Evolutionary conservation across 2,888 invertebrate genomes (phyloP).

Genomic region (Idaea biselata): DNA sequence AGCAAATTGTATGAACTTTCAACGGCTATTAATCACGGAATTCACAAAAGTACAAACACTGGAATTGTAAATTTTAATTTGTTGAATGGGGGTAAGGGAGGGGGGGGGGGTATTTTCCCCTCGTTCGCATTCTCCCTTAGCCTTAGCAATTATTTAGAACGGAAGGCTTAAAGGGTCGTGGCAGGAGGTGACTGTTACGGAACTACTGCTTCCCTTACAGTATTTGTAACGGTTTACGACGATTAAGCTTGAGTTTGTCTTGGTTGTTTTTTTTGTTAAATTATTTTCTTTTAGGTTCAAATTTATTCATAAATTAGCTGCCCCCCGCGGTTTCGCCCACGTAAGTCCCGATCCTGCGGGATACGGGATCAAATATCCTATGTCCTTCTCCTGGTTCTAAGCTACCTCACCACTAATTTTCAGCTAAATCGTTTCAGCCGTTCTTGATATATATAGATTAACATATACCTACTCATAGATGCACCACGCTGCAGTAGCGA

Average conservation of each 20-base stretch:
- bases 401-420: too few species aligned
- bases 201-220: background rate
- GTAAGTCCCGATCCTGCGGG: too few species aligned
- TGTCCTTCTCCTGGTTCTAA: too few species aligned
- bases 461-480: too few species aligned
- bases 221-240: background rate
- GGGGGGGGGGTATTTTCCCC: background rate
- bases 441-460: too few species aligned
- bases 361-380: too few species aligned
- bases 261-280: background rate
- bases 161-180: slow-evolving; percentile 29
- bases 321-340: too few species aligned
- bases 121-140: background rate
- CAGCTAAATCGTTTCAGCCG: too few species aligned
- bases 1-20: slow-evolving; percentile 36
- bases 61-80: slow-evolving; percentile 33
- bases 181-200: slow-evolving; percentile 27
- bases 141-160: slow-evolving; percentile 23
- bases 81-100: slow-evolving; percentile 15
- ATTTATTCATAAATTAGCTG: too few species aligned
- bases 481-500: too few species aligned
- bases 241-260: background rate
- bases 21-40: slow-evolving; percentile 43
- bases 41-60: slow-evolving; percentile 35
- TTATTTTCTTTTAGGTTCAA: background rate